Evolutionary conservation across 2,113 vertebrate genomes (phyloP).

Genomic region (Eleginops maclovinus): DNA sequence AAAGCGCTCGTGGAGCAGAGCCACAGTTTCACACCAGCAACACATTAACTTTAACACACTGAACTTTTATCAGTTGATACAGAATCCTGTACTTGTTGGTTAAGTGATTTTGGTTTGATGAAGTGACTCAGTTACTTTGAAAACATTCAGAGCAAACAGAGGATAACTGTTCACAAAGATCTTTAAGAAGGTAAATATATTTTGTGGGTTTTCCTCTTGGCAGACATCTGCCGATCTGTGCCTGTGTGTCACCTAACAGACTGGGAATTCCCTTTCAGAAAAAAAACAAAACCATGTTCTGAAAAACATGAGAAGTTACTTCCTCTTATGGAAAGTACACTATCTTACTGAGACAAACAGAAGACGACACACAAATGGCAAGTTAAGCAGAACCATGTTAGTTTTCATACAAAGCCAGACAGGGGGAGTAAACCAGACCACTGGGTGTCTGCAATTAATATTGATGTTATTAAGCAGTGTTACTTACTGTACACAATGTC

Average conservation of each 20-base stretch:
- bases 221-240: conserved; percentile 38
- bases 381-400: conserved; percentile 1
- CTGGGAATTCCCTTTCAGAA: conserved; percentile 66
- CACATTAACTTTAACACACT: not conserved
- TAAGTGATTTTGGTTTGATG: conserved; percentile 9
- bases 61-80: not conserved
- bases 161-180: not conserved
- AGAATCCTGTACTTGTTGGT: conserved; percentile 2
- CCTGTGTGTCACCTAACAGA: conserved; percentile 54
- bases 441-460: not conserved
- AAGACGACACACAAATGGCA: not conserved
- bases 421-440: not conserved
- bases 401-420: not conserved
- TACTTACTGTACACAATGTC: not conserved
- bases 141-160: not conserved
- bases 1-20: not conserved
- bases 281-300: conserved; percentile 39
- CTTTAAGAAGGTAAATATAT: conserved; percentile 7
- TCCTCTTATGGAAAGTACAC: conserved; percentile 44
- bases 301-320: conserved; percentile 29
- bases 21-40: not conserved
- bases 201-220: conserved; percentile 37
- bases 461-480: not conserved
- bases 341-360: conserved; percentile 10
- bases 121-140: not conserved